Conservation (phyloP, 2,888 invertebrate genomes). For the Aphrophora alni region DNA sequence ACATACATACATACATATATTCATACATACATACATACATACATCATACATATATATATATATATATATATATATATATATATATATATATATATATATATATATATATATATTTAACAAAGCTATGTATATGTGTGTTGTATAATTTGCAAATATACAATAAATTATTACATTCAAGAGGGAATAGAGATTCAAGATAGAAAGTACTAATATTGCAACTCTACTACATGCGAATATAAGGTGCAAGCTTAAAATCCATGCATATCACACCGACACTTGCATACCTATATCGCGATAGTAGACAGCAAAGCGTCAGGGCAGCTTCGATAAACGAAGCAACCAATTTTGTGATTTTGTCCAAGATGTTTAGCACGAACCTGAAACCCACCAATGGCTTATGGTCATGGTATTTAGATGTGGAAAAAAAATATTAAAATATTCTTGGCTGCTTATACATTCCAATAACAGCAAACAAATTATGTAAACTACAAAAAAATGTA, state of each 20-base stretch:
- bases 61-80: too few species aligned
- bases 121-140: too few species aligned
- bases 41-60: too few species aligned
- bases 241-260: conserved; percentile 26
- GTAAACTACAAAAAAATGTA: background rate
- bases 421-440: background rate
- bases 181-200: background rate
- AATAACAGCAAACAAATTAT: background rate
- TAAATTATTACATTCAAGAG: too few species aligned
- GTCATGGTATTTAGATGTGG: background rate
- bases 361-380: conserved; percentile 69
- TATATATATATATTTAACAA: too few species aligned
- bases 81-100: too few species aligned
- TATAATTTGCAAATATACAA: too few species aligned
- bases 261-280: background rate
- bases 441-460: background rate
- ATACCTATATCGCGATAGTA: conserved; percentile 71
- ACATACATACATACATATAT: too few species aligned
- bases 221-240: background rate
- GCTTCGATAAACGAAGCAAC: conserved; percentile 73
- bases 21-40: too few species aligned
- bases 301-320: conserved; percentile 74
- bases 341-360: conserved; percentile 72
- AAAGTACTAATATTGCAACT: background rate
- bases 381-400: conserved; percentile 53